Evolutionary conservation across 2,113 vertebrate genomes (phyloP).

Genomic region (Sterrhoptilus dennistouni): DNA sequence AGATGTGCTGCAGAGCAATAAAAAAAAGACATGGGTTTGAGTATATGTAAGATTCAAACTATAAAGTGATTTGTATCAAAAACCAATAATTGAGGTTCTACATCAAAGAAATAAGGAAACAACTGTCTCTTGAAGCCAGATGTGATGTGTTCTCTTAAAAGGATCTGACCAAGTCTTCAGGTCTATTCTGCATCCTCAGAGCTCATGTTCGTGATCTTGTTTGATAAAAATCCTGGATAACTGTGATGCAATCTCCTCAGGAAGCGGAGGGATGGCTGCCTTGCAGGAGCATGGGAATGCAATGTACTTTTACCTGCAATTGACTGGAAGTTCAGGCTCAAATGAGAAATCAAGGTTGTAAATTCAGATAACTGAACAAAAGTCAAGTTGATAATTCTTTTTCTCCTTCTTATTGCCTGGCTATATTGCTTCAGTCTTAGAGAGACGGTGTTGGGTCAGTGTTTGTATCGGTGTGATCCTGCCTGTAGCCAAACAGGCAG

Average conservation of each 20-base stretch:
- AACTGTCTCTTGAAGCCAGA: not conserved
- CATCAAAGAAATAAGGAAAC: not conserved
- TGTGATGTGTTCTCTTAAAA: not conserved
- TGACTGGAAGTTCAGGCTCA: constrained; percentile 1
- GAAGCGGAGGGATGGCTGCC: not conserved
- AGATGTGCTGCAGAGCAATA: not conserved
- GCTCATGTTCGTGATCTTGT: not conserved
- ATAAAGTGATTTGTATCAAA: not conserved
- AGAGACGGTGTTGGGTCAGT: not conserved
- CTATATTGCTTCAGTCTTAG: not conserved
- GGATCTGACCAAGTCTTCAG: not conserved
- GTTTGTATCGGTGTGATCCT: not conserved
- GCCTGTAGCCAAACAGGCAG: not conserved
- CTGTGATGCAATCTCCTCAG: not conserved
- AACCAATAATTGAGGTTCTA: not conserved
- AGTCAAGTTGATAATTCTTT: constrained; percentile 31
- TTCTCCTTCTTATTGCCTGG: not conserved
- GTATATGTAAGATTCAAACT: not conserved
- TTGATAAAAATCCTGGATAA: not conserved
- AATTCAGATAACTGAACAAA: constrained; percentile 13
- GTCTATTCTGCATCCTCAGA: not conserved
- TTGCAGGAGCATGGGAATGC: not conserved
- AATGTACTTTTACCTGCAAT: constrained; percentile 3
- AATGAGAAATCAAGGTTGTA: constrained; percentile 15
- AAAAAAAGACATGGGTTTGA: not conserved